Conservation (phyloP, 2,113 vertebrate species). For the Ochotona princeps region DNA sequence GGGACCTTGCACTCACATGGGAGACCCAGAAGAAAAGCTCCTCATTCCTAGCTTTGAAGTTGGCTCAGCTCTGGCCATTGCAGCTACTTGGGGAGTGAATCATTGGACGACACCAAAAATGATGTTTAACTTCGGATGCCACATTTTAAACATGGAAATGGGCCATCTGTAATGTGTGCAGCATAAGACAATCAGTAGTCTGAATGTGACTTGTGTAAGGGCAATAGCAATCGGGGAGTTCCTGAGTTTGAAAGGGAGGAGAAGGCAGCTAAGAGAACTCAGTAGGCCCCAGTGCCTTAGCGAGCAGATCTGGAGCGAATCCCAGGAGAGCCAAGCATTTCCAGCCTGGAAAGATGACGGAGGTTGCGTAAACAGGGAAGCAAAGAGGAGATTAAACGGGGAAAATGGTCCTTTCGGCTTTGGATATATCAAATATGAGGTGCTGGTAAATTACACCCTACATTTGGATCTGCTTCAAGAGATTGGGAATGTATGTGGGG, state of each 20-base stretch:
- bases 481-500: neutral
- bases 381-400: neutral
- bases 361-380: conserved; percentile 30
- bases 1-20: too few species aligned
- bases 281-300: neutral
- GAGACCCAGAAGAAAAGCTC: too few species aligned
- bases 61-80: too few species aligned
- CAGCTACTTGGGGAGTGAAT: too few species aligned
- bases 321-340: conserved; percentile 4
- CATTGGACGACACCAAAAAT: conserved; percentile 12
- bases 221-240: neutral
- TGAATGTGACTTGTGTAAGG: neutral
- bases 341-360: neutral
- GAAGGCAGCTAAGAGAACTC: conserved; percentile 15
- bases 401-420: conserved; percentile 24
- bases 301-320: conserved; percentile 2
- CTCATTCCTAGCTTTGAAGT: too few species aligned
- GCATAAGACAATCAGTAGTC: neutral
- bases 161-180: neutral
- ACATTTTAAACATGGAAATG: conserved; percentile 1
- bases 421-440: neutral
- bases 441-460: neutral
- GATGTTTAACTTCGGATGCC: neutral
- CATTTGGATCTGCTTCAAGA: neutral
- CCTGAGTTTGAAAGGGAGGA: neutral